Evolutionary conservation across 2,113 vertebrate genomes (phyloP).

Genomic region (Zingel zingel): DNA sequence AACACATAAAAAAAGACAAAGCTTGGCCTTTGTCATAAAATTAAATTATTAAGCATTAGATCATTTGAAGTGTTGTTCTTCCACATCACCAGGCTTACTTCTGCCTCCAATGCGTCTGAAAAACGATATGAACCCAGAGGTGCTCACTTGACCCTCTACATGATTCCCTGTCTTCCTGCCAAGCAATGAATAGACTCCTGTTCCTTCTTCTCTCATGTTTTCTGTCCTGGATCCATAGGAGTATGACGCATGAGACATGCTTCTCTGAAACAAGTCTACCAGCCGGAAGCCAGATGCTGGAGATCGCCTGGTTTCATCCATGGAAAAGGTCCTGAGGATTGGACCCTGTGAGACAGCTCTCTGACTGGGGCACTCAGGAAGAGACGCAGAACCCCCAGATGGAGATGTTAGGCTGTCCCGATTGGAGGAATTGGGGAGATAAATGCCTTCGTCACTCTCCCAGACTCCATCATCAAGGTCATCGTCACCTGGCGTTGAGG

Average conservation of each 20-base stretch:
- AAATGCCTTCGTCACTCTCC: conserved; percentile 18
- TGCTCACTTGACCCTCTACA: conserved; percentile 44
- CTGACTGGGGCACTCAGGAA: conserved; percentile 48
- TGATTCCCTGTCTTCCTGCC: not conserved
- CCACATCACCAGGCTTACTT: conserved; percentile 55
- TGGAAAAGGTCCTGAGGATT: conserved; percentile 60
- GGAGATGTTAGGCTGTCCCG: not conserved
- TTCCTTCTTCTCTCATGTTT: not conserved
- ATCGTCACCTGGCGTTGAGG: conserved; percentile 13
- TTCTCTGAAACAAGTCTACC: conserved; percentile 74
- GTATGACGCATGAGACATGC: conserved; percentile 47
- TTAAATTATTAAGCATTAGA: conserved; percentile 40
- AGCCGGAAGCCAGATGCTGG: conserved; percentile 54
- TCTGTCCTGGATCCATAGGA: conserved; percentile 59
- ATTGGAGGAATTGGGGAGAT: not conserved
- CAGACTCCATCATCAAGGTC: conserved; percentile 66
- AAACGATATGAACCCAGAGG: conserved; percentile 79
- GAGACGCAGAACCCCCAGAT: conserved; percentile 32
- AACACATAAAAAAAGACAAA: conserved; percentile 22
- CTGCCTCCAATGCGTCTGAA: conserved; percentile 80
- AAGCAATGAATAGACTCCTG: not conserved
- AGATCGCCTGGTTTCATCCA: conserved; percentile 58
- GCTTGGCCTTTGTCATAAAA: conserved; percentile 2
- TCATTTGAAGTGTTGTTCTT: conserved; percentile 45
- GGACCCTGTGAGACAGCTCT: conserved; percentile 30